Percentiles rank a stretch among this genome's conserved stretches.
Conservation (phyloP, 2,797 vertebrate species). For the Podargus strigoides region DNA sequence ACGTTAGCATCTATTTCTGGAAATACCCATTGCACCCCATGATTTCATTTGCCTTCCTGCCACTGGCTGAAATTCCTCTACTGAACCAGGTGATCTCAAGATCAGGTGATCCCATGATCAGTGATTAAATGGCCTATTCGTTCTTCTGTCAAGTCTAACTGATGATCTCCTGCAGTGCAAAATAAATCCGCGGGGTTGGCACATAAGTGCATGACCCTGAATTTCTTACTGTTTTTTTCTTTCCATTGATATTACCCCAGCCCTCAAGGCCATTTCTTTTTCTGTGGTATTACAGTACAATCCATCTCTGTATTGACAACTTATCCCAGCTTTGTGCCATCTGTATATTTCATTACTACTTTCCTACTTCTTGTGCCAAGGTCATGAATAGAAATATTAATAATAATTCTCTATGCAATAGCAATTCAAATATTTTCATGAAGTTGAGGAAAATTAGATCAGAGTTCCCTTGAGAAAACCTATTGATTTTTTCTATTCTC, state of each 20-base stretch:
- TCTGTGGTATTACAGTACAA: neutral
- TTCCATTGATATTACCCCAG: neutral
- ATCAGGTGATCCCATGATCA: neutral
- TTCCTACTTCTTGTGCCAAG: neutral
- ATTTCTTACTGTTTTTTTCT: neutral
- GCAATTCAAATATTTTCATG: conserved; percentile 12
- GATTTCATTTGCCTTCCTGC: neutral
- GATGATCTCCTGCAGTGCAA: neutral
- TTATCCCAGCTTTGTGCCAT: neutral
- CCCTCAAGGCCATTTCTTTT: neutral
- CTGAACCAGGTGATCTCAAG: neutral
- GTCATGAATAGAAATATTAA: conserved; percentile 28
- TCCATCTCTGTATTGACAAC: neutral
- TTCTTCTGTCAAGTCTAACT: neutral
- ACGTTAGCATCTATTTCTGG: neutral
- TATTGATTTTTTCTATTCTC: conserved; percentile 18
- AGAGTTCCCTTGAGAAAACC: neutral
- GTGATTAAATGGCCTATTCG: neutral
- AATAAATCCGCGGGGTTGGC: neutral
- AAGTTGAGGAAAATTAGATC: conserved; percentile 27
- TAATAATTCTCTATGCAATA: neutral
- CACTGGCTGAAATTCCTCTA: neutral
- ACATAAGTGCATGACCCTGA: neutral
- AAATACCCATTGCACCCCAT: neutral
- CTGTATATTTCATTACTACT: neutral